Evolutionary conservation across 2,888 invertebrate species (phyloP).

Genomic region (Parascotia fuliginaria): DNA sequence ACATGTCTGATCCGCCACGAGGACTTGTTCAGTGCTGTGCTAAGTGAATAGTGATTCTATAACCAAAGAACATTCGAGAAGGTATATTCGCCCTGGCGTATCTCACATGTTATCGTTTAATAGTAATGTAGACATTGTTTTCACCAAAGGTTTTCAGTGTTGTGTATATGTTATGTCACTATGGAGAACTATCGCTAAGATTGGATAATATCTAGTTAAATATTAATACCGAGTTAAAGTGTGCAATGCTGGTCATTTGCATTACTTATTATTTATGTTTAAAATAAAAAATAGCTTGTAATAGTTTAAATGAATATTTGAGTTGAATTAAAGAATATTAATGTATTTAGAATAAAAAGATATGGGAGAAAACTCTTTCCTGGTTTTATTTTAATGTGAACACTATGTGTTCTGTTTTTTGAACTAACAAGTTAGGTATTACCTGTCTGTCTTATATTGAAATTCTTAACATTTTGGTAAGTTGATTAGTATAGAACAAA

Average conservation of each 20-base stretch:
- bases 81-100: constrained; percentile 12
- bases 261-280: constrained; percentile 84
- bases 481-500: no score
- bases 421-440: no score
- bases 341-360: constrained; percentile 86
- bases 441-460: background rate
- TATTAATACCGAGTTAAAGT: constrained; percentile 81
- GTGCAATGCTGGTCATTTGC: constrained; percentile 85
- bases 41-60: constrained; percentile 22
- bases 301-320: constrained; percentile 85
- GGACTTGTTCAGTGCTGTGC: constrained; percentile 9
- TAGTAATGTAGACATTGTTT: constrained; percentile 56
- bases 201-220: constrained; percentile 80
- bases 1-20: constrained; percentile 27
- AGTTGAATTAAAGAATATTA: constrained; percentile 86
- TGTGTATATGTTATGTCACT: constrained; percentile 74
- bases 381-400: constrained; percentile 45
- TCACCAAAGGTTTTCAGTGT: constrained; percentile 71
- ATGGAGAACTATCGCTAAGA: constrained; percentile 79
- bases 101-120: constrained; percentile 43
- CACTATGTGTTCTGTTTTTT: no score
- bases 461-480: no score
- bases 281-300: constrained; percentile 83
- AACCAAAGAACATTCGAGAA: constrained; percentile 40
- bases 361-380: constrained; percentile 74